These are phyloP conservation scores for Limnodromus scolopaceus DNA, from an alignment of 2,797 vertebrate genomes.

Conservation along the genomic window DNA sequence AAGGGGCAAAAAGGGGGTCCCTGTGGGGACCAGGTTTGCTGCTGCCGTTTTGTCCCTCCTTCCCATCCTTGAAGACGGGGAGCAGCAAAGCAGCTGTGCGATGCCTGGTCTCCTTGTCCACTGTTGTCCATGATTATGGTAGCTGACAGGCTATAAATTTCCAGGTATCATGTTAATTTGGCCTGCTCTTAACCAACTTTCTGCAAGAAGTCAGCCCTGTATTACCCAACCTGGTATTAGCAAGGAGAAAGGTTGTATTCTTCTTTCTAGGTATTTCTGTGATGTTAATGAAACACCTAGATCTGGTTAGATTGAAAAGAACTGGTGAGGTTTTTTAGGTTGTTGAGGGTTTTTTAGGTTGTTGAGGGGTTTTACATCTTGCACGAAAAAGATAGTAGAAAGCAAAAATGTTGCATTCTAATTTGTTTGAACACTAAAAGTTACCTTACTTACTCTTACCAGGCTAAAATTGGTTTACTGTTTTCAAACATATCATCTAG, in stretches of 20 bases:
- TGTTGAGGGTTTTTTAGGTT: neutral
- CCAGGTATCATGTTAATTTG: neutral
- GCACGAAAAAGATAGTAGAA: neutral
- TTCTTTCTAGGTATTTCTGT: neutral
- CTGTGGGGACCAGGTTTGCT: neutral
- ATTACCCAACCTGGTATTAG: neutral
- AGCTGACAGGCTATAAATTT: neutral
- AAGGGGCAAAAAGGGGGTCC: no score
- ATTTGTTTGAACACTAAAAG: neutral
- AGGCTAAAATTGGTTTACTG: neutral
- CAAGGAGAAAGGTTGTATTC: neutral
- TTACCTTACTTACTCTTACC: neutral
- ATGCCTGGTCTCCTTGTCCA: neutral
- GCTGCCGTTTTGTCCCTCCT: neutral
- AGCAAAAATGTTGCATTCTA: neutral
- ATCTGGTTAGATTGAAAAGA: neutral
- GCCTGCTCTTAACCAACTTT: neutral
- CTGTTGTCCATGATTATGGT: rapidly evolving
- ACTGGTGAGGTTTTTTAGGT: neutral
- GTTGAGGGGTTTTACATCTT: neutral
- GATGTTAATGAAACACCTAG: neutral
- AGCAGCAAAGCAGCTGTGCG: neutral
- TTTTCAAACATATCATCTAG: neutral
- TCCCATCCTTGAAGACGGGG: neutral
- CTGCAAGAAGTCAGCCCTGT: neutral